Percentiles rank a stretch among this genome's conserved stretches.
Evolutionary conservation across 2,113 vertebrate genomes (phyloP).

Genomic region (Todiramphus chloris): DNA sequence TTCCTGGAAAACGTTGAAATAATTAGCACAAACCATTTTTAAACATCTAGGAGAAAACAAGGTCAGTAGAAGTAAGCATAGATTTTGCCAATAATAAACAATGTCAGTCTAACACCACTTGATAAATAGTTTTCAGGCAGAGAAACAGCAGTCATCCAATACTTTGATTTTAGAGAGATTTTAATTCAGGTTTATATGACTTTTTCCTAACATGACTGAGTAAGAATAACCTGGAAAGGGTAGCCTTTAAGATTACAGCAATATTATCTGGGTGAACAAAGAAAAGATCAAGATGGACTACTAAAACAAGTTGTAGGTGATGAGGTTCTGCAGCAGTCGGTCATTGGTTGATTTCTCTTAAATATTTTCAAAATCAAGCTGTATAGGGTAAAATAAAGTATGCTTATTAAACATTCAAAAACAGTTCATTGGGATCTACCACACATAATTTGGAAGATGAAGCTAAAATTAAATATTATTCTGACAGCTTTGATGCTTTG

Average conservation of each 20-base stretch:
- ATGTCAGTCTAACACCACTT: neutral
- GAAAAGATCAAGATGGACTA: neutral
- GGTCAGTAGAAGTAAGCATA: neutral
- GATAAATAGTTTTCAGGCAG: neutral
- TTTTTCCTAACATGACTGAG: neutral
- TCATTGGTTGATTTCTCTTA: neutral
- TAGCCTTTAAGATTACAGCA: neutral
- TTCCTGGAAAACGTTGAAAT: neutral
- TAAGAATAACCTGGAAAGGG: neutral
- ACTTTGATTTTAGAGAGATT: neutral
- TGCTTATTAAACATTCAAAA: neutral
- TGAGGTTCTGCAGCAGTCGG: neutral
- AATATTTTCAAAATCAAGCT: neutral
- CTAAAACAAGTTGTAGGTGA: neutral
- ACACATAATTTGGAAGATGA: neutral
- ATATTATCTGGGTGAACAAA: neutral
- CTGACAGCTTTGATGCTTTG: neutral
- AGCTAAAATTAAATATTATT: neutral
- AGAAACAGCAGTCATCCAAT: neutral
- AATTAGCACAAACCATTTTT: neutral
- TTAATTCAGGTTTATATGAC: neutral
- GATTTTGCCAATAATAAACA: neutral
- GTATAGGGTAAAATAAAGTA: neutral
- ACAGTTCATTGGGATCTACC: neutral
- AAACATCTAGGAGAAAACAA: neutral